Percentiles rank a stretch among this genome's conserved stretches.
Evolutionary conservation across 2,113 vertebrate species (phyloP).

Genomic region (Lepus americanus): DNA sequence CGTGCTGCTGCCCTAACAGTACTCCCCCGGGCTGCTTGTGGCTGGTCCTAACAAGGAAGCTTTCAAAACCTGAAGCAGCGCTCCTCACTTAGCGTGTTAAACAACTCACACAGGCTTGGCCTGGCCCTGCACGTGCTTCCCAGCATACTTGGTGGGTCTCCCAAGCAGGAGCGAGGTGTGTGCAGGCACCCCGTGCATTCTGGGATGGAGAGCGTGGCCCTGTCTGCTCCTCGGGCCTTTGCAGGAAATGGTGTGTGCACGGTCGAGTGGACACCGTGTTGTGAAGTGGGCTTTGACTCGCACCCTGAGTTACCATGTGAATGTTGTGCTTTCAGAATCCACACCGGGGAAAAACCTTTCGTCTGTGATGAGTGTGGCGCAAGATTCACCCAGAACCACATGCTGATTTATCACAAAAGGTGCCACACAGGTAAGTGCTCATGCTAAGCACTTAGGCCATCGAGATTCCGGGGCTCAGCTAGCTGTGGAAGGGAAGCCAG

Average conservation of each 20-base stretch:
- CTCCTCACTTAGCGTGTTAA: neutral
- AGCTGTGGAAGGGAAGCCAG: slow-evolving; percentile 60
- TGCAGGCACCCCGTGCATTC: neutral
- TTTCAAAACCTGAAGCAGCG: neutral
- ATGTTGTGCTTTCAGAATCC: slow-evolving; percentile 91
- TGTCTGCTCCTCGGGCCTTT: neutral
- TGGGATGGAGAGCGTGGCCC: slow-evolving; percentile 3
- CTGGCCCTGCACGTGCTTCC: neutral
- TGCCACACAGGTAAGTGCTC: slow-evolving; percentile 95
- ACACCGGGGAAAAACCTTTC: slow-evolving; percentile 98
- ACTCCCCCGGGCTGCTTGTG: slow-evolving; percentile 2
- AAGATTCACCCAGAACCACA: slow-evolving; percentile 98
- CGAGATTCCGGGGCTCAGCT: slow-evolving; percentile 69
- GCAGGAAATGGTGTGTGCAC: slow-evolving; percentile 49
- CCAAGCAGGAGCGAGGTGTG: no score
- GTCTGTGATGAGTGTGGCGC: slow-evolving; percentile 96
- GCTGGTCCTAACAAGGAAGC: neutral
- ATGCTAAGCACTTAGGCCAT: neutral
- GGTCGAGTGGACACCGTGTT: slow-evolving; percentile 64
- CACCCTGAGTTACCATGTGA: slow-evolving; percentile 74
- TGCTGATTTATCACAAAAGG: slow-evolving; percentile 97
- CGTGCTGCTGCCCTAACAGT: neutral
- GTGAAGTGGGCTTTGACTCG: neutral
- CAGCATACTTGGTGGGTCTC: no score
- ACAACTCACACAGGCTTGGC: neutral